Evolutionary conservation across 1,140 invertebrate species (phyloP).

Genomic region (Drosophila mayri): DNA sequence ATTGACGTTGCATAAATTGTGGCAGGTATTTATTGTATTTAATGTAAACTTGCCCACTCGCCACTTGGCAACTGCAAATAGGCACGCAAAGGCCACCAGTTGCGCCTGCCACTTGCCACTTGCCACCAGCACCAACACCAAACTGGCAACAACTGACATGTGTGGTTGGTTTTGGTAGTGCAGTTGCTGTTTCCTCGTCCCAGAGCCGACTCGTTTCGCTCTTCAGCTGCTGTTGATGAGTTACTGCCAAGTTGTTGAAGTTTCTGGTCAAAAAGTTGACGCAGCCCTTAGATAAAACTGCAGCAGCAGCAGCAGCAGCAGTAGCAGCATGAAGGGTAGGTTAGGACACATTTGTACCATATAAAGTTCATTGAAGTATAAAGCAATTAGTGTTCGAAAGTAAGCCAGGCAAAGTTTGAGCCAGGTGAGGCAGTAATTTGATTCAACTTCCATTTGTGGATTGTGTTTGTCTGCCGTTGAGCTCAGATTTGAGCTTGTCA

Average conservation of each 20-base stretch:
- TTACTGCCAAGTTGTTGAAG: conserved; percentile 63
- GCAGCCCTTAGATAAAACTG: conserved; percentile 60
- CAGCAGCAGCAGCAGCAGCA: conserved; percentile 4
- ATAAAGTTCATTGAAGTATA: conserved; percentile 61
- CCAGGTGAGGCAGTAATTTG: conserved; percentile 48
- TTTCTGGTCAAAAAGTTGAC: conserved; percentile 70
- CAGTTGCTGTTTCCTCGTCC: conserved; percentile 16
- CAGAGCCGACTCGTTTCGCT: conserved; percentile 15
- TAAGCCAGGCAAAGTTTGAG: conserved; percentile 46
- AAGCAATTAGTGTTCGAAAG: conserved; percentile 60
- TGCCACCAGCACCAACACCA: conserved; percentile 3
- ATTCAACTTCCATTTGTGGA: conserved; percentile 53
- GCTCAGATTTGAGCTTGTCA: conserved; percentile 9
- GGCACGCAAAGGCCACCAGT: conserved; percentile 76
- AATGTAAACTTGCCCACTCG: conserved; percentile 80
- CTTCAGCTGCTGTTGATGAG: conserved; percentile 54
- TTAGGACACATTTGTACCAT: conserved; percentile 42
- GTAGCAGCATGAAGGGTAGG: neutral
- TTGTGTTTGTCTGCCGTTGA: conserved; percentile 30
- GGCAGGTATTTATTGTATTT: conserved; percentile 77
- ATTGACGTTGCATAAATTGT: conserved; percentile 75
- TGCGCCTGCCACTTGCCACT: conserved; percentile 54
- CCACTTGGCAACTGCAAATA: conserved; percentile 74
- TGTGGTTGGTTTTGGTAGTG: conserved; percentile 46
- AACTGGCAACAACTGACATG: conserved; percentile 49